These are phyloP conservation scores for Leptinotarsa juncta DNA, from an alignment of 2,888 invertebrate genomes.

Conservation along the genomic window DNA sequence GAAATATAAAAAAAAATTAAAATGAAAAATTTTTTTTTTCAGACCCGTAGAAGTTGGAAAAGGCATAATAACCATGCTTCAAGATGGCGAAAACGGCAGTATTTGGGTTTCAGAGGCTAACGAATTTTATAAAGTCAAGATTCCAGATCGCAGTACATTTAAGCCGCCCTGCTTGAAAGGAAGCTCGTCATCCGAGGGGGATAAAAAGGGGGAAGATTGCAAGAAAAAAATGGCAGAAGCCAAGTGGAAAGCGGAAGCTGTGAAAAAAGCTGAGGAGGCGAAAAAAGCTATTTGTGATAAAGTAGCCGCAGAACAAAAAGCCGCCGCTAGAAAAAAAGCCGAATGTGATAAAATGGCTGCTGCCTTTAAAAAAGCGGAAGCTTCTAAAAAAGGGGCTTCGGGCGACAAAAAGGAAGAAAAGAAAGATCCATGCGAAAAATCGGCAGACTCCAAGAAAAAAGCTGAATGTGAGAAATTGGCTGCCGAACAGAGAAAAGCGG, in stretches of 20 bases:
- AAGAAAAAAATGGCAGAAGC: constrained; percentile 44
- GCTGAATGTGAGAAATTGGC: constrained; percentile 16
- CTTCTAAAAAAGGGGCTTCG: not conserved
- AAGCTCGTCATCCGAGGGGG: constrained; percentile 2
- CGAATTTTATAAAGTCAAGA: constrained; percentile 54
- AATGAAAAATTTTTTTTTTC: constrained; percentile 19
- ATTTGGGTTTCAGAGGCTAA: constrained; percentile 68
- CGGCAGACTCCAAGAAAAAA: constrained; percentile 30
- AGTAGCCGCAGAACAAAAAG: constrained; percentile 28
- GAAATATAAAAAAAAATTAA: not conserved
- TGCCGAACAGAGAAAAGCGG: constrained; percentile 13
- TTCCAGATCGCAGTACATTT: constrained; percentile 52
- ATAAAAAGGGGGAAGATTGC: constrained; percentile 32
- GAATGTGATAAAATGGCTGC: not conserved
- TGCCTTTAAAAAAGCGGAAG: constrained; percentile 21
- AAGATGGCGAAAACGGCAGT: constrained; percentile 67
- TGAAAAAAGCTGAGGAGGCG: constrained; percentile 28
- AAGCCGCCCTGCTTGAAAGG: constrained; percentile 29
- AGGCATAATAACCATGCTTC: constrained; percentile 60
- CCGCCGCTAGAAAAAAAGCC: constrained; percentile 31
- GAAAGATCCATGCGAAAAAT: constrained; percentile 16
- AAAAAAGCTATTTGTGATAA: constrained; percentile 44
- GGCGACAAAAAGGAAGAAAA: constrained; percentile 10
- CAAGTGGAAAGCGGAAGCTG: constrained; percentile 43
- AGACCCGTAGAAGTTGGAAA: constrained; percentile 58